Evolutionary conservation across 2,888 invertebrate genomes (phyloP).

Genomic region (Lepidonotus clava): DNA sequence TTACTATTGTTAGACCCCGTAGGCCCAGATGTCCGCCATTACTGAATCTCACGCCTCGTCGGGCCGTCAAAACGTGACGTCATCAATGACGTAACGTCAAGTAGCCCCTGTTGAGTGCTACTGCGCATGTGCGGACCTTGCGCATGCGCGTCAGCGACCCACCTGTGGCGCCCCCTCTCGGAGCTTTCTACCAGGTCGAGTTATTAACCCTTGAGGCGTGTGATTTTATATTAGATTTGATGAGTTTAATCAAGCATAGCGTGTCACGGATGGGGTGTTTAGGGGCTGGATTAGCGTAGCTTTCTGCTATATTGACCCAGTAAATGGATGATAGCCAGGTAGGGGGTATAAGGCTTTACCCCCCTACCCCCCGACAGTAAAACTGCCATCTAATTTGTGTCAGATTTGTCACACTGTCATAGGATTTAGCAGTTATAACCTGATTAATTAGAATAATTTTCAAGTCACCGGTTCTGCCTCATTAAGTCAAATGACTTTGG

Average conservation of each 20-base stretch:
- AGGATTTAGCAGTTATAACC: too few species aligned
- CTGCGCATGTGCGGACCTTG: not conserved
- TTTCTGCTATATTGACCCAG: not conserved
- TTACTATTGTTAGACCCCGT: not conserved
- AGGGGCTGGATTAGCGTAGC: not conserved
- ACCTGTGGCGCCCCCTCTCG: not conserved
- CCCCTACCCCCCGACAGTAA: too few species aligned
- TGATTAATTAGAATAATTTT: too few species aligned
- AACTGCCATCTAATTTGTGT: too few species aligned
- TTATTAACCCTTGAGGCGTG: not conserved
- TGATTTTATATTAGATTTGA: conserved; percentile 20
- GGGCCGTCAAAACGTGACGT: conserved; percentile 7
- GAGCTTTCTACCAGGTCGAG: not conserved
- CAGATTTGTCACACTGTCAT: too few species aligned
- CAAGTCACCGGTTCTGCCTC: too few species aligned
- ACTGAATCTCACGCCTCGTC: conserved; percentile 5
- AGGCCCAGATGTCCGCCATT: conserved; percentile 23
- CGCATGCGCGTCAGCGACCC: not conserved
- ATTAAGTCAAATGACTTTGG: too few species aligned
- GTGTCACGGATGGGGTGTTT: not conserved
- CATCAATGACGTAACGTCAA: conserved; percentile 11
- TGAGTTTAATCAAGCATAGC: not conserved
- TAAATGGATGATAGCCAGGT: conserved; percentile 6
- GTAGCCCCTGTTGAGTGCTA: not conserved
- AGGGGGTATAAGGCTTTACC: not conserved